Percentiles rank a stretch among this genome's conserved stretches.
Conservation (phyloP, 1,140 invertebrate genomes). For the Acromyrmex charruanus region DNA sequence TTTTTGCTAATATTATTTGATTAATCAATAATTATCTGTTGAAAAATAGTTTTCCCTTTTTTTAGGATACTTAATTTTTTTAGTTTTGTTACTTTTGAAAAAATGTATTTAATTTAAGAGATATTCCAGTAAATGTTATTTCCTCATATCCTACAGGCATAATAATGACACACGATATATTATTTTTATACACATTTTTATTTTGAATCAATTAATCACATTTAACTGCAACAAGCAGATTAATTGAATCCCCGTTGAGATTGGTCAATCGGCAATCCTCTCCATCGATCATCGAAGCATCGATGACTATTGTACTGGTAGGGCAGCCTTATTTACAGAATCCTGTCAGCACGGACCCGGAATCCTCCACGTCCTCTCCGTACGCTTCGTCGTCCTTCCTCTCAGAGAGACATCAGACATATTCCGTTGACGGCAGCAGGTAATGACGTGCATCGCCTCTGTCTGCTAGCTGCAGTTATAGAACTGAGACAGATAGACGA, state of each 20-base stretch:
- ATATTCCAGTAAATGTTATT: not conserved
- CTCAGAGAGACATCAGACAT: constrained; percentile 64
- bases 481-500: constrained; percentile 65
- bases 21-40: too few species aligned
- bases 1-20: too few species aligned
- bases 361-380: constrained; percentile 39
- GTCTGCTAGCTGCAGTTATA: constrained; percentile 26
- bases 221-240: constrained; percentile 25
- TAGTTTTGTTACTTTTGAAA: too few species aligned
- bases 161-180: not conserved
- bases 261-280: constrained; percentile 10
- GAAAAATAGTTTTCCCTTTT: too few species aligned
- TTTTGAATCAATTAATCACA: not conserved
- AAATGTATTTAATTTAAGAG: not conserved
- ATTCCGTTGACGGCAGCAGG: constrained; percentile 58
- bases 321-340: constrained; percentile 67
- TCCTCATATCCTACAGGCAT: not conserved
- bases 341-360: constrained; percentile 50
- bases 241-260: not conserved
- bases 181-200: not conserved
- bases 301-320: constrained; percentile 56
- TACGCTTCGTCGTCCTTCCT: constrained; percentile 57
- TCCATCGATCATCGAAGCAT: constrained; percentile 40
- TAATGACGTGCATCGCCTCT: constrained; percentile 68
- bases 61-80: too few species aligned